These are phyloP conservation scores for Xanthia icteritia DNA, from an alignment of 2,888 invertebrate genomes.

Conservation along the genomic window DNA sequence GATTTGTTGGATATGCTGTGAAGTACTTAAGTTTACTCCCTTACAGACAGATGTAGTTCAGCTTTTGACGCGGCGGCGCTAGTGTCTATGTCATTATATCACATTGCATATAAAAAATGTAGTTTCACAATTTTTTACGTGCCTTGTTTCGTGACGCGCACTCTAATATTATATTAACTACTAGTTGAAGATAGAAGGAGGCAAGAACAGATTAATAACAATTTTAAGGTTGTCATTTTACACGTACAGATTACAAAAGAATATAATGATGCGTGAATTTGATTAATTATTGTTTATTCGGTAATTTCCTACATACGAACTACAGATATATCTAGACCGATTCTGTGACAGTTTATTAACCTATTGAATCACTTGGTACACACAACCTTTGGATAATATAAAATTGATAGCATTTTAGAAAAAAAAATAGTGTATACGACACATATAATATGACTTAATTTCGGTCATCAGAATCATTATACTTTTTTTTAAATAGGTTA, in stretches of 20 bases:
- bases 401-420: neutral
- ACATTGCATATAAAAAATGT: too few relatives aligned
- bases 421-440: neutral
- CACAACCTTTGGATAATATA: neutral
- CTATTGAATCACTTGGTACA: neutral
- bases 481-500: neutral
- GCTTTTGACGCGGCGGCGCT: too few relatives aligned
- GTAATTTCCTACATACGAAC: neutral
- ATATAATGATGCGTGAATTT: slow-evolving; percentile 20
- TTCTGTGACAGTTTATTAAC: neutral
- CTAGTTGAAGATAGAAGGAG: neutral
- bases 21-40: too few relatives aligned
- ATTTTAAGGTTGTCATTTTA: slow-evolving; percentile 27
- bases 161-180: neutral
- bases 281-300: slow-evolving; percentile 26
- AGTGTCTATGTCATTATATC: too few relatives aligned
- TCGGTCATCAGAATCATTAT: neutral
- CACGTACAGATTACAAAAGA: slow-evolving; percentile 12
- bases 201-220: slow-evolving; percentile 11
- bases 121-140: too few relatives aligned
- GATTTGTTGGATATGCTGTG: too few relatives aligned
- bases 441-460: neutral
- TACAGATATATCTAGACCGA: neutral
- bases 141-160: too few relatives aligned
- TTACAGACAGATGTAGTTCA: too few relatives aligned